Conservation (phyloP, 2,113 vertebrate genomes). For the Delphinus delphis region DNA sequence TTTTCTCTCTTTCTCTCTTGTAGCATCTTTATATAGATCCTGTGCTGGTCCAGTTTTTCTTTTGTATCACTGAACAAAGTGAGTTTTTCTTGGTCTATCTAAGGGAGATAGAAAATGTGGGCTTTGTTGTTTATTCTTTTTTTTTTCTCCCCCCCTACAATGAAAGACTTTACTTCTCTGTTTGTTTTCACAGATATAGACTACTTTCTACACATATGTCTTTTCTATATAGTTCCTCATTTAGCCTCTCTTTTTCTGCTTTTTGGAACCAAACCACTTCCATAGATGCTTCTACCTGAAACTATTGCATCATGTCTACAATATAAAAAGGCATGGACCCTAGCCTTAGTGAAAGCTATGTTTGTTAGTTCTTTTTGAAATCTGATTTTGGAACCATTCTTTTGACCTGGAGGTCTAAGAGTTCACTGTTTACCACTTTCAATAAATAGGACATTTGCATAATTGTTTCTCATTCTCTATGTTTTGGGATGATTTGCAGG, state of each 20-base stretch:
- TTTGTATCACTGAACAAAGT: not conserved
- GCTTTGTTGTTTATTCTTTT: conserved; percentile 9
- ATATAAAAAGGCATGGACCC: not conserved
- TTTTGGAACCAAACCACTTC: not conserved
- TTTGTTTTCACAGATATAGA: not conserved
- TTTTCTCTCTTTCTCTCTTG: not conserved
- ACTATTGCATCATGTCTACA: not conserved
- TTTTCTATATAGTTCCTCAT: not conserved
- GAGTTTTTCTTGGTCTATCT: not conserved
- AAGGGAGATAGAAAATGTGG: not conserved
- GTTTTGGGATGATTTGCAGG: not conserved
- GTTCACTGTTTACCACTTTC: not conserved
- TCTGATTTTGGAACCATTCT: not conserved
- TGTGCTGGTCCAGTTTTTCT: not conserved
- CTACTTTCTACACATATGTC: not conserved
- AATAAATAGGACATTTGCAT: not conserved
- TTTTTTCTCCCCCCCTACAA: not conserved
- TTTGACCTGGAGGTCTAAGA: not conserved
- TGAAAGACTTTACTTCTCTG: not conserved
- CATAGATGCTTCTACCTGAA: not conserved
- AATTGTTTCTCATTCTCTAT: not conserved
- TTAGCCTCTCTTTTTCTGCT: not conserved
- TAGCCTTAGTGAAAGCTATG: not conserved
- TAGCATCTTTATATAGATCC: not conserved
- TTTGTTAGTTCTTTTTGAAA: not conserved